These are phyloP conservation scores for Leptothorax acervorum DNA, from an alignment of 2,888 invertebrate genomes.

Conservation along the genomic window DNA sequence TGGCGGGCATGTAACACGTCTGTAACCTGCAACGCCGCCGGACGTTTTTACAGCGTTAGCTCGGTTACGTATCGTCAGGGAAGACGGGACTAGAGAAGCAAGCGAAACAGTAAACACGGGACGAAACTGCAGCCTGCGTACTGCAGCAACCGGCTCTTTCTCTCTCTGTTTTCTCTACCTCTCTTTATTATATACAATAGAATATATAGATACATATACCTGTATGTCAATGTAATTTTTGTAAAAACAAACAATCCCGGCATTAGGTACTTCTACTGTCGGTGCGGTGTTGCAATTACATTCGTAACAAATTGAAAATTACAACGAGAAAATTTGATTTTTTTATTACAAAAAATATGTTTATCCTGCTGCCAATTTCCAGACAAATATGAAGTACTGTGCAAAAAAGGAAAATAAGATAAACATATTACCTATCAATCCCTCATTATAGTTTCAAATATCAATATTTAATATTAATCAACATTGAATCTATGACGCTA, in stretches of 20 bases:
- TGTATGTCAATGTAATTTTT: conserved; percentile 13
- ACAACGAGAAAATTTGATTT: background rate
- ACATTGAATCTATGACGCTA: background rate
- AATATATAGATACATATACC: background rate
- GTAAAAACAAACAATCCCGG: conserved; percentile 8
- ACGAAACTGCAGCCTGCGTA: conserved; percentile 29
- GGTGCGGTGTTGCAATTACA: background rate
- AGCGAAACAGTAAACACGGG: conserved; percentile 12
- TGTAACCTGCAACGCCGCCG: conserved; percentile 59
- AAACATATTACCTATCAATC: background rate
- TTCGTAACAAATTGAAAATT: conserved; percentile 29
- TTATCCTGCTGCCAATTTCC: background rate
- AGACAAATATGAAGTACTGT: background rate
- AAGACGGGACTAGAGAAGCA: conserved; percentile 28
- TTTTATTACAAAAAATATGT: conserved; percentile 1
- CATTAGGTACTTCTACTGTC: background rate
- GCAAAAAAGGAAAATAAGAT: background rate
- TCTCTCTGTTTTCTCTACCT: background rate
- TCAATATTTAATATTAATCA: background rate
- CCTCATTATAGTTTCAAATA: background rate
- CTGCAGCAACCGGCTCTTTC: background rate
- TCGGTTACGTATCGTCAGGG: conserved; percentile 33
- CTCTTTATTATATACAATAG: background rate
- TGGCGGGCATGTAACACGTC: conserved; percentile 54
- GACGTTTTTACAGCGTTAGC: conserved; percentile 65